Conservation (phyloP, 92 coral and sea anemone species). For the Epizoanthus stellaris region DNA sequence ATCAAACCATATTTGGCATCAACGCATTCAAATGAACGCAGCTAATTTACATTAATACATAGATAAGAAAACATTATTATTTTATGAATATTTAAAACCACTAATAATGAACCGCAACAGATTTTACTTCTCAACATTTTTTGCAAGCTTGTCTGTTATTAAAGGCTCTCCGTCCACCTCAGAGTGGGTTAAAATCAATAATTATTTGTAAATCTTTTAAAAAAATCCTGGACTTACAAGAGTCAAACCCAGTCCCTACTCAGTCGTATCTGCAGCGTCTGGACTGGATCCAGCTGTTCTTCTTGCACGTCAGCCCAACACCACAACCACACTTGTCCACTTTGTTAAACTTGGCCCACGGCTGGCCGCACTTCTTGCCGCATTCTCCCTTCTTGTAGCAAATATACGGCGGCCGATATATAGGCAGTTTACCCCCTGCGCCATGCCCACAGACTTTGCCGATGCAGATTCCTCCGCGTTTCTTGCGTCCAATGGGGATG, state of each 20-base stretch:
- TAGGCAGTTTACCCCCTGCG: constrained; percentile 10
- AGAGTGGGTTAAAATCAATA: no score
- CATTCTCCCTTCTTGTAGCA: constrained; percentile 37
- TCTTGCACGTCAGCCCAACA: constrained; percentile 27
- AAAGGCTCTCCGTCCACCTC: no score
- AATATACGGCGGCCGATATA: not conserved
- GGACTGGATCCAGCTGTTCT: constrained; percentile 39
- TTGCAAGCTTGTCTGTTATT: no score
- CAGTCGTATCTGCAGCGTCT: constrained; percentile 39
- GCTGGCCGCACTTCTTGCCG: constrained; percentile 39
- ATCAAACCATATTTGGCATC: no score
- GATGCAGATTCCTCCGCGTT: constrained; percentile 12
- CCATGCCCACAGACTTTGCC: constrained; percentile 12
- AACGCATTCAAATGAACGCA: no score
- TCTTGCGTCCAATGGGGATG: constrained; percentile 34
- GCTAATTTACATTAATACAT: no score
- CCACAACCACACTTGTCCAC: constrained; percentile 41
- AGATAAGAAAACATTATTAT: no score
- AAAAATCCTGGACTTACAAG: no score
- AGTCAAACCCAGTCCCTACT: not conserved
- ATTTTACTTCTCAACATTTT: no score
- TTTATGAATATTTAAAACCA: no score
- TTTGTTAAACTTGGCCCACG: constrained; percentile 35
- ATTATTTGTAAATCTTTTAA: no score
- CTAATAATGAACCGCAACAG: no score